Conservation (phyloP, 2,888 invertebrate species). For the Creontiades dilutus region DNA sequence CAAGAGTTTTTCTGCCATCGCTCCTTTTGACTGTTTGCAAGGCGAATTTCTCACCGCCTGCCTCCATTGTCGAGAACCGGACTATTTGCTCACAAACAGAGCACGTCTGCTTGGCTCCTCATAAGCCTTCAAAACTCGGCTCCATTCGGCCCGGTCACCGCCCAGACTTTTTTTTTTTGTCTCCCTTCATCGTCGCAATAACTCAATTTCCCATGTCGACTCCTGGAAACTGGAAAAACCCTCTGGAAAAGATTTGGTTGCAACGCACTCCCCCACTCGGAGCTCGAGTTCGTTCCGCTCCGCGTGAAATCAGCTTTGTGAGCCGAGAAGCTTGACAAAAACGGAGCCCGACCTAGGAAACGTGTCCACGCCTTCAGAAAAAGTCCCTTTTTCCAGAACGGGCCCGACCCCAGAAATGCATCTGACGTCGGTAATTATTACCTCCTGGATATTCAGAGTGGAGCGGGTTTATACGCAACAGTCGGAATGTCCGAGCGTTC, state of each 20-base stretch:
- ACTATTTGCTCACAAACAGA: too few relatives aligned
- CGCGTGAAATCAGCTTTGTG: constrained; percentile 7
- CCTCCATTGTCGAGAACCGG: too few relatives aligned
- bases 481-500: too few relatives aligned
- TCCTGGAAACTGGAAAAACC: background rate
- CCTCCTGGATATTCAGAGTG: too few relatives aligned
- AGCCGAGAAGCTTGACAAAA: constrained; percentile 26
- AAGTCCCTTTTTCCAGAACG: too few relatives aligned
- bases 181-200: background rate
- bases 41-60: too few relatives aligned
- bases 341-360: background rate
- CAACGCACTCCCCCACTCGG: background rate
- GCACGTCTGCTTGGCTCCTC: background rate
- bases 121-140: background rate
- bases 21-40: too few relatives aligned
- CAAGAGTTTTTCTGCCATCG: too few relatives aligned
- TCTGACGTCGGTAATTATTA: too few relatives aligned
- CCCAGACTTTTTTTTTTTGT: background rate
- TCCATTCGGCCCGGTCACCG: background rate
- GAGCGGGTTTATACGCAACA: too few relatives aligned
- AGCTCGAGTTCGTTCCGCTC: background rate
- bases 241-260: background rate
- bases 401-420: too few relatives aligned
- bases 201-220: constrained; percentile 21
- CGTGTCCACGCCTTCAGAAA: background rate